Conservation (phyloP, 1,140 invertebrate species). For the Papilio polyxenes region DNA sequence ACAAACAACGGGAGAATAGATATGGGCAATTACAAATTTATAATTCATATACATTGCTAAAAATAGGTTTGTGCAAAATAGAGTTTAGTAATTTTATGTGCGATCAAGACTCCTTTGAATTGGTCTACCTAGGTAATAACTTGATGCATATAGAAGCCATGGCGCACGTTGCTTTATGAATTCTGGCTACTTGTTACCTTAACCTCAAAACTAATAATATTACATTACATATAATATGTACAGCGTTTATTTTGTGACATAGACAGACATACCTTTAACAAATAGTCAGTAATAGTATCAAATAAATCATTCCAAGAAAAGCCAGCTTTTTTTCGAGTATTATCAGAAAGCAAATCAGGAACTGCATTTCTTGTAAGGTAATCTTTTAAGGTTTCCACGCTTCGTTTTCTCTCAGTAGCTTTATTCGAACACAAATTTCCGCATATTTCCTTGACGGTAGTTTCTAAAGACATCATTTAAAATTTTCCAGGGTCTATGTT, state of each 20-base stretch:
- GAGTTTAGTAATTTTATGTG: neutral
- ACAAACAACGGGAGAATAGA: too few species aligned
- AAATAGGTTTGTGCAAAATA: neutral
- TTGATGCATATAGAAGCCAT: neutral
- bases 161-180: neutral
- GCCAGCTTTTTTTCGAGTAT: conserved; percentile 61
- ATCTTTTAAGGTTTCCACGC: conserved; percentile 67
- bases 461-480: conserved; percentile 61
- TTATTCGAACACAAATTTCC: conserved; percentile 56
- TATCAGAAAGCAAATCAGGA: conserved; percentile 60
- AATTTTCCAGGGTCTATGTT: neutral
- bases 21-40: too few species aligned
- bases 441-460: conserved; percentile 59
- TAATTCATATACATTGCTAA: too few species aligned
- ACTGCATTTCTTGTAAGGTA: conserved; percentile 68
- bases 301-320: conserved; percentile 71
- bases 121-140: neutral
- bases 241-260: neutral
- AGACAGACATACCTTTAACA: conserved; percentile 61
- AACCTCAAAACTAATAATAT: neutral
- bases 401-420: conserved; percentile 67
- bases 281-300: conserved; percentile 68
- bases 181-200: neutral
- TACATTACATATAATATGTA: neutral
- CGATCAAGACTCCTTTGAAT: neutral